A percentile compares a stretch with the other conserved stretches of the same genome.
Conservation (phyloP, 2,113 vertebrate genomes). For the Kobus ellipsiprymnus region DNA sequence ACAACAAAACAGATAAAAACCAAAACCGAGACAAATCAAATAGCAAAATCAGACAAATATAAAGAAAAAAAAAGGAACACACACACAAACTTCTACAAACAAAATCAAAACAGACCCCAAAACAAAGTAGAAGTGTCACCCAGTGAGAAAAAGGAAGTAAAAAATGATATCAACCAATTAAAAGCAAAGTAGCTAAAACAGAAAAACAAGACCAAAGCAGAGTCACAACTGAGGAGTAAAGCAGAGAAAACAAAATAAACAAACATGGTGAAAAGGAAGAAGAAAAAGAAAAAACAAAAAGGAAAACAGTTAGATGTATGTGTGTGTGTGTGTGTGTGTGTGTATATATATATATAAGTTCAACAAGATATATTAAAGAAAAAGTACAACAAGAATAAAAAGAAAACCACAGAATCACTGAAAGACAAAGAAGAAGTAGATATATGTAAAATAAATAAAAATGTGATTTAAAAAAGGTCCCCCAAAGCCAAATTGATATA, state of each 20-base stretch:
- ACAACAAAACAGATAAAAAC: background rate
- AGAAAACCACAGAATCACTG: background rate
- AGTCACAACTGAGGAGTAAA: background rate
- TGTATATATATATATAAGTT: background rate
- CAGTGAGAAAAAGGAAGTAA: background rate
- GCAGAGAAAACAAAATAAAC: background rate
- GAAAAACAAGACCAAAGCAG: background rate
- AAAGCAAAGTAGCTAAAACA: background rate
- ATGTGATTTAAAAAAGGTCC: background rate
- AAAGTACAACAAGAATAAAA: background rate
- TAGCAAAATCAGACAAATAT: background rate
- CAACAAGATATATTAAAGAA: background rate
- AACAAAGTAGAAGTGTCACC: background rate
- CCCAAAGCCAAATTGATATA: background rate
- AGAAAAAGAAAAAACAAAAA: background rate
- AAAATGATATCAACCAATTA: background rate
- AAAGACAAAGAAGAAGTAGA: background rate
- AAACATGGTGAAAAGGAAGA: background rate
- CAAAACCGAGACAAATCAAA: background rate
- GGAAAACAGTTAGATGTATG: background rate
- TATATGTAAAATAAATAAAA: background rate
- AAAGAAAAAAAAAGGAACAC: background rate
- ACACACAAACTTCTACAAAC: background rate
- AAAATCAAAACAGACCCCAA: background rate
- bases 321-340: no score